These are phyloP conservation scores for Mobula hypostoma DNA, from an alignment of 2,113 vertebrate species.

Conservation along the genomic window DNA sequence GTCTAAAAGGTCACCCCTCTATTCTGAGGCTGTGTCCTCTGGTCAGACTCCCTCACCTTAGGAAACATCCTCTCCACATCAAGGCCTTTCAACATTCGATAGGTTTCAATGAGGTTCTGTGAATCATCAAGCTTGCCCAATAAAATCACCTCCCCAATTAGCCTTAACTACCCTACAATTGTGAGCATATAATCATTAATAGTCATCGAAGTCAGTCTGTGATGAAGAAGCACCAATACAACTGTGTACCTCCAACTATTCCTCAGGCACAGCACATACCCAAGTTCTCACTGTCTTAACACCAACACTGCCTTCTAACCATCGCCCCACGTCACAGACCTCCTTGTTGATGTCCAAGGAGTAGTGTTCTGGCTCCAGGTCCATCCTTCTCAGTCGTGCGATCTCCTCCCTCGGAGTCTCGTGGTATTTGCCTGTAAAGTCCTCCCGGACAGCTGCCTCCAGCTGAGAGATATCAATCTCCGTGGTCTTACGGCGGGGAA, in stretches of 20 bases:
- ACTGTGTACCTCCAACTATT: background rate
- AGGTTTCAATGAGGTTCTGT: too few relatives aligned
- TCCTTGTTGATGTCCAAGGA: constrained; percentile 70
- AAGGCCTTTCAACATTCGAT: too few relatives aligned
- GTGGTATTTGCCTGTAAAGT: constrained; percentile 58
- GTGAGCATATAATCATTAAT: background rate
- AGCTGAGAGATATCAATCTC: constrained; percentile 92
- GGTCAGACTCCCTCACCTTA: too few relatives aligned
- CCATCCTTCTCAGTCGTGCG: constrained; percentile 75
- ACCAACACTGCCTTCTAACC: background rate
- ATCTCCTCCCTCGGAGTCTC: constrained; percentile 89
- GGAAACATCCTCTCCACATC: too few relatives aligned
- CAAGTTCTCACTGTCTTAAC: background rate
- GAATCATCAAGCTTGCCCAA: too few relatives aligned
- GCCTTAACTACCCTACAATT: too few relatives aligned
- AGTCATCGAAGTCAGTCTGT: background rate
- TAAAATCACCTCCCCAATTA: too few relatives aligned
- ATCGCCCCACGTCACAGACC: constrained; percentile 50
- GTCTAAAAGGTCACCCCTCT: too few relatives aligned
- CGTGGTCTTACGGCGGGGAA: constrained; percentile 78
- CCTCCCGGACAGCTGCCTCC: constrained; percentile 73
- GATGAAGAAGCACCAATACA: background rate
- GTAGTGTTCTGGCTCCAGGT: constrained; percentile 71
- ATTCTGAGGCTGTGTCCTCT: too few relatives aligned
- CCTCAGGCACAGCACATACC: background rate